Evolutionary conservation across 2,888 invertebrate genomes (phyloP).

Genomic region (Andrena trimmerana): DNA sequence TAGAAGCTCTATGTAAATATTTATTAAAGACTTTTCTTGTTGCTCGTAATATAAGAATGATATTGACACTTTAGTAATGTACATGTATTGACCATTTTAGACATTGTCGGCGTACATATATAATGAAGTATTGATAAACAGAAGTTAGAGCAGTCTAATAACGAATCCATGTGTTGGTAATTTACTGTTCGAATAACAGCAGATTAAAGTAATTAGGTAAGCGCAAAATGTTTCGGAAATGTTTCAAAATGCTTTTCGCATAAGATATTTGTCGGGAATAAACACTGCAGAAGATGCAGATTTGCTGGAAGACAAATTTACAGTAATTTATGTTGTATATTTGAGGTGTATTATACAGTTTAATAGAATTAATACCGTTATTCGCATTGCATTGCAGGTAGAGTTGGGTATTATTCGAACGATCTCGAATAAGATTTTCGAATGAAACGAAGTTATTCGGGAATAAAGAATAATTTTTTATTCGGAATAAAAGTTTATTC

Average conservation of each 20-base stretch:
- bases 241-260: neutral
- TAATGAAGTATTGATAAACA: conserved; percentile 7
- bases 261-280: neutral
- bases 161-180: neutral
- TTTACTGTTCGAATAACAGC: conserved; percentile 21
- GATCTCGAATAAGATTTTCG: too few relatives aligned
- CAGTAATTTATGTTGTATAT: neutral
- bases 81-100: conserved; percentile 9
- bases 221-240: neutral
- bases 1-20: conserved; percentile 10
- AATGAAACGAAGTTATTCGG: too few relatives aligned
- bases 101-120: neutral
- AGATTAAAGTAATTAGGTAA: neutral
- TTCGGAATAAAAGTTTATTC: too few relatives aligned
- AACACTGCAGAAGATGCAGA: neutral
- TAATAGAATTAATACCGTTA: conserved; percentile 3
- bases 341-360: conserved; percentile 14
- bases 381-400: conserved; percentile 12
- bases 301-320: neutral
- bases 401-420: too few relatives aligned
- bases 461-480: too few relatives aligned
- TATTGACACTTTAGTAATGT: conserved; percentile 8
- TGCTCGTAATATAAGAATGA: neutral
- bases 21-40: conserved; percentile 28
- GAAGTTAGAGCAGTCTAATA: neutral